Percentiles rank a stretch among this genome's conserved stretches.
Conservation (phyloP, 1,140 invertebrate genomes). For the Lethrus apterus region DNA sequence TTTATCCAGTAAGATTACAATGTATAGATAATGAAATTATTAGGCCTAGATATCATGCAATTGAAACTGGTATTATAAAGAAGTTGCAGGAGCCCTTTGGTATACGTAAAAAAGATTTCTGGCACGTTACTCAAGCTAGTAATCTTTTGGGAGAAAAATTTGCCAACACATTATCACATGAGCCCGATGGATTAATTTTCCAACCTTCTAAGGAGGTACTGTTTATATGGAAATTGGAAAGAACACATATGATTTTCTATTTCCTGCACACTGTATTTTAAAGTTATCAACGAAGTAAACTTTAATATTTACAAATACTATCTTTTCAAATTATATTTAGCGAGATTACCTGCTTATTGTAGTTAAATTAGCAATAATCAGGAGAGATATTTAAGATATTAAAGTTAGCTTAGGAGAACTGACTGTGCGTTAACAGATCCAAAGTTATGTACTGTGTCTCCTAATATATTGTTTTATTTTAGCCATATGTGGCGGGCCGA, state of each 20-base stretch:
- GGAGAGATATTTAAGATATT: no score
- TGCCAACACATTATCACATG: constrained; percentile 74
- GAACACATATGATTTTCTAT: no score
- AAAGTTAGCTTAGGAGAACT: no score
- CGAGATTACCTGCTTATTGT: no score
- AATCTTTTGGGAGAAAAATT: constrained; percentile 82
- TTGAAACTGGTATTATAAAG: constrained; percentile 65
- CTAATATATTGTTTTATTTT: constrained; percentile 37
- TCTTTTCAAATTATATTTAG: no score
- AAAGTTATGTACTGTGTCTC: no score
- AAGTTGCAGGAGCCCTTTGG: constrained; percentile 79
- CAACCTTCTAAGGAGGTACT: constrained; percentile 78
- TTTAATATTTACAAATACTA: no score
- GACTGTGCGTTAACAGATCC: no score
- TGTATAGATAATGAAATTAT: constrained; percentile 70
- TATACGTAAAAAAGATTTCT: constrained; percentile 83
- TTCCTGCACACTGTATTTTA: no score
- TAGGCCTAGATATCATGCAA: constrained; percentile 63
- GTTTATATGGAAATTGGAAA: no score
- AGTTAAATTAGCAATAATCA: no score
- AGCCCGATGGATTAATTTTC: constrained; percentile 97
- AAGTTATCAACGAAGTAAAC: no score
- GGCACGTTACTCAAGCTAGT: constrained; percentile 61
- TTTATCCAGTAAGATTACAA: constrained; percentile 66
- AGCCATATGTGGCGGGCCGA: constrained; percentile 77